Base-by-base conservation (phyloP, 2,888 invertebrate genomes). In the Andrena haemorrhoa region DNA sequence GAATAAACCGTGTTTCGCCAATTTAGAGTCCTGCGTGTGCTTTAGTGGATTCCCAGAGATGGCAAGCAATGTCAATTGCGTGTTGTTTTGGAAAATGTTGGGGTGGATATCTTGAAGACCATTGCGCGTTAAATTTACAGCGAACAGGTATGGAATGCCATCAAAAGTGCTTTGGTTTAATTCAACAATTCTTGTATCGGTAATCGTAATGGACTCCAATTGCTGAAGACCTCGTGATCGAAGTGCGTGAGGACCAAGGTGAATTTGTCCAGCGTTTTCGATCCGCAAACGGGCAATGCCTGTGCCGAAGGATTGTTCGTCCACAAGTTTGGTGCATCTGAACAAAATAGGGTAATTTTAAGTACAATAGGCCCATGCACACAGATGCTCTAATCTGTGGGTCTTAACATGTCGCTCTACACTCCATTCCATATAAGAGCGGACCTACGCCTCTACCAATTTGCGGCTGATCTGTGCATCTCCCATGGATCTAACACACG, bases 81-180 rank as follows among this genome's bases (percentile, higher is more conserved):
- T 95, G 90, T 96, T 96, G 81, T 94, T 95, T 35, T 95, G 95
- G 93, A 97, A 97, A 1, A 96, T 96, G 88, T 97, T 96, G 0
- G 96, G 96, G 87, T 97, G 96, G 66, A 97, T 94, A 74, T 95
- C 94, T 78, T 95, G 95, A 31, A 97, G 94, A 75, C 95, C 96
- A 79, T 96, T 96, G 90, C 96, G 96, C 2, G 96, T 96, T 78
- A 97, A 94, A 89, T 96, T 96, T 0, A 97, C 95, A 26, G 96
- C 95, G 86, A 96, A 96, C 35, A 97, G 94, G 83, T 96, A 95
- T 26, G 95, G 94, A 70, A 97, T 94, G 4, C 96, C 96, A 82
- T 95, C 95, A 94, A 97, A 97, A 0, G 97, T 97, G 65, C 95
- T 96, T 26, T 95, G 95, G 87, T 96, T 96, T 85, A 97, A 95